Percentiles rank a stretch among this genome's conserved stretches.
Conservation (phyloP, 92 coral and sea anemone species). For the Phenganax marumi region DNA sequence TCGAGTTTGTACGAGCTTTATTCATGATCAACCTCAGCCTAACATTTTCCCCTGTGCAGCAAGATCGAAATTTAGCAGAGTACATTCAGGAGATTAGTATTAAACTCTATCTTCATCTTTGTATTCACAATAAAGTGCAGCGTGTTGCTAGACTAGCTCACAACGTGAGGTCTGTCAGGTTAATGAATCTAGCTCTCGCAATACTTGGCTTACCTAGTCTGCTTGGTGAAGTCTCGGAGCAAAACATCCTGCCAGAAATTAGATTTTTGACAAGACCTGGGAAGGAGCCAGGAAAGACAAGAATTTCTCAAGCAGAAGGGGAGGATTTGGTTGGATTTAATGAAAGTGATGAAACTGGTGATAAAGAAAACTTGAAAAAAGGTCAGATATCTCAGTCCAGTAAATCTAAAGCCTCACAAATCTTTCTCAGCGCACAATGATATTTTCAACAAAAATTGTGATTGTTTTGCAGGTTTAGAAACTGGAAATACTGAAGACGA, state of each 20-base stretch:
- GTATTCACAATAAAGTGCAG: constrained; percentile 23
- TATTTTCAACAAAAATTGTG: too few species aligned
- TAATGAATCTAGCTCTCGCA: constrained; percentile 16
- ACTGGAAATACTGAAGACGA: too few species aligned
- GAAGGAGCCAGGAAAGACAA: neutral
- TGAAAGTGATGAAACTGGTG: neutral
- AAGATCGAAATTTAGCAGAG: constrained; percentile 26
- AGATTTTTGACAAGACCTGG: neutral
- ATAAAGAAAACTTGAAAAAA: neutral
- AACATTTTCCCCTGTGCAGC: constrained; percentile 28
- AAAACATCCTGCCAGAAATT: neutral
- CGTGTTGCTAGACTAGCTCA: constrained; percentile 23
- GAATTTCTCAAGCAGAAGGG: neutral
- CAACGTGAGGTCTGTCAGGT: constrained; percentile 5
- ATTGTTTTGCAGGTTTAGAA: too few species aligned
- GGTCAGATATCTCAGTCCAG: too few species aligned
- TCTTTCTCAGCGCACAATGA: too few species aligned
- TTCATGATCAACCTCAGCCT: constrained; percentile 33
- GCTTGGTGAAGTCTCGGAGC: neutral
- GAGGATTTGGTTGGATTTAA: neutral
- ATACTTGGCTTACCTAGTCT: constrained; percentile 20
- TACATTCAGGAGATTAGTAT: constrained; percentile 25
- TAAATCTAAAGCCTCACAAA: too few species aligned
- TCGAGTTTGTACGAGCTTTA: constrained; percentile 38
- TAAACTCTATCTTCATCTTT: constrained; percentile 21